Conservation (phyloP, 1,140 invertebrate genomes). For the Centruroides sculpturatus region DNA sequence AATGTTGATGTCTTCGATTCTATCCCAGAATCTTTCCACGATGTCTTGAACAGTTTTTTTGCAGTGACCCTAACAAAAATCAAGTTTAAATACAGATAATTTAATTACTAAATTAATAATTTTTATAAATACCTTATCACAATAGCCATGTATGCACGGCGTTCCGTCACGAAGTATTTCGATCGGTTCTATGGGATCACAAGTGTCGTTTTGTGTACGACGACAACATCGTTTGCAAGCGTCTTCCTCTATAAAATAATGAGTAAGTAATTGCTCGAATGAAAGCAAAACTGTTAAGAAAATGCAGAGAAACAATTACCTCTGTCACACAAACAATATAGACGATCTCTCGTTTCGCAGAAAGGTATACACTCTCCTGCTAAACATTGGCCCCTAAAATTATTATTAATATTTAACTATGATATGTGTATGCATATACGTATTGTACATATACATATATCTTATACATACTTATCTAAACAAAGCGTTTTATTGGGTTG, state of each 20-base stretch:
- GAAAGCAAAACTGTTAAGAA: not conserved
- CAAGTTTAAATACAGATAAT: slow-evolving; percentile 1
- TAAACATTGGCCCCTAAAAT: slow-evolving; percentile 57
- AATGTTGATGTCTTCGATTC: slow-evolving; percentile 90
- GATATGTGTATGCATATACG: no score
- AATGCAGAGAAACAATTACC: slow-evolving; percentile 38
- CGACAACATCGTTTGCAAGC: slow-evolving; percentile 82
- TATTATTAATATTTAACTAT: not conserved
- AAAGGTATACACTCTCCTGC: slow-evolving; percentile 76
- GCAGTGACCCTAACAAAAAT: slow-evolving; percentile 56
- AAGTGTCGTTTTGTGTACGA: slow-evolving; percentile 77
- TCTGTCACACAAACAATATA: slow-evolving; percentile 89
- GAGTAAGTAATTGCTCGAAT: not conserved
- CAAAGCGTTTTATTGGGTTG: slow-evolving; percentile 74
- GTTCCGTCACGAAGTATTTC: slow-evolving; percentile 83
- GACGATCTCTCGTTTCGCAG: slow-evolving; percentile 77
- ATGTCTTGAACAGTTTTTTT: slow-evolving; percentile 90
- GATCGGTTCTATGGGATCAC: slow-evolving; percentile 69
- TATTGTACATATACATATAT: not conserved
- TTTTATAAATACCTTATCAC: slow-evolving; percentile 55
- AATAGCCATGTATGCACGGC: slow-evolving; percentile 90
- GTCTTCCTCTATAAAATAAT: slow-evolving; percentile 45
- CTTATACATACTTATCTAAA: slow-evolving; percentile 41
- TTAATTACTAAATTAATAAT: not conserved
- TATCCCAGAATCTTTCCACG: slow-evolving; percentile 89